Evolutionary conservation across 1,140 invertebrate species (phyloP).

Genomic region (Aphidius gifuensis): DNA sequence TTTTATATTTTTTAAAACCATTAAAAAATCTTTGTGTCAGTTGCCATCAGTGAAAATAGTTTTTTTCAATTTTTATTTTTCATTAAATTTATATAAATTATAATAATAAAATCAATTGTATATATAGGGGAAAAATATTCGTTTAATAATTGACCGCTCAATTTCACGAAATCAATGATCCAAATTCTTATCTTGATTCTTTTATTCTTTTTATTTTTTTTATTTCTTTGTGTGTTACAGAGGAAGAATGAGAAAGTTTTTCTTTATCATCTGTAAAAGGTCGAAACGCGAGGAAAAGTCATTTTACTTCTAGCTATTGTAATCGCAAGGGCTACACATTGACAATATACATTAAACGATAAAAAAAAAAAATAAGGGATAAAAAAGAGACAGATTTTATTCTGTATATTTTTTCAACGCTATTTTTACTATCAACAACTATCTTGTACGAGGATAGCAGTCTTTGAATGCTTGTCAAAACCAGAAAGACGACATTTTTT

Average conservation of each 20-base stretch:
- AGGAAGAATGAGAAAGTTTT: background rate
- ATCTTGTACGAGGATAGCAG: constrained; percentile 16
- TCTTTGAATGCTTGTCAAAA: constrained; percentile 53
- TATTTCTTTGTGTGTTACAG: too few species aligned
- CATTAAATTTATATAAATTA: background rate
- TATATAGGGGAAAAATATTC: background rate
- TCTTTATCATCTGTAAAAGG: constrained; percentile 34
- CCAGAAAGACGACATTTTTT: constrained; percentile 49
- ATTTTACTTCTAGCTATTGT: constrained; percentile 41
- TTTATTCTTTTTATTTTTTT: too few species aligned
- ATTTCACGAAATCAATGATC: constrained; percentile 43
- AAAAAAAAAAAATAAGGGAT: constrained; percentile 5
- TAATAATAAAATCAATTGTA: too few species aligned
- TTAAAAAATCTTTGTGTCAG: background rate
- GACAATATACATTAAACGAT: background rate
- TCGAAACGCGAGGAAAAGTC: constrained; percentile 38
- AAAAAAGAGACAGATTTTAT: constrained; percentile 29
- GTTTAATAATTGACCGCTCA: constrained; percentile 42
- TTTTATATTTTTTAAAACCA: background rate
- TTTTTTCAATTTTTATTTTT: background rate
- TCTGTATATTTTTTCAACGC: constrained; percentile 10
- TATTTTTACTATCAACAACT: constrained; percentile 21
- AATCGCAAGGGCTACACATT: constrained; percentile 21
- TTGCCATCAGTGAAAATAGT: too few species aligned
- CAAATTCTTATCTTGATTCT: constrained; percentile 25